Conservation (phyloP, 2,797 vertebrate genomes). For the Discoglossus pictus region DNA sequence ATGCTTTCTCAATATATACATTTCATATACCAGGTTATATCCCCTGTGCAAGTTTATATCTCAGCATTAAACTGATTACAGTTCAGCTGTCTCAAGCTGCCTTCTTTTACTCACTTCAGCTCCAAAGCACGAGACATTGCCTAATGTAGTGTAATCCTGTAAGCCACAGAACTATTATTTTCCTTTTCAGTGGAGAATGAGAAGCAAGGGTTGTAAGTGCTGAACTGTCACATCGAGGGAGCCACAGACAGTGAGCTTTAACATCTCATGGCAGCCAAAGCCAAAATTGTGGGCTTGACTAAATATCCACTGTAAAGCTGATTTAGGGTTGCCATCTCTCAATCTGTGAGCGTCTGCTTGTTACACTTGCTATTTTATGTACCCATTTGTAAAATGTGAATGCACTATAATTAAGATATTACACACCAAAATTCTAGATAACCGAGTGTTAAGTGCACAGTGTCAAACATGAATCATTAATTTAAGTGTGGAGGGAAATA, state of each 20-base stretch:
- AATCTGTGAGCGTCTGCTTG: too few species aligned
- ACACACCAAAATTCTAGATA: too few species aligned
- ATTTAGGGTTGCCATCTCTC: too few species aligned
- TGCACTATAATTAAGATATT: too few species aligned
- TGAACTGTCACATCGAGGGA: constrained; percentile 7
- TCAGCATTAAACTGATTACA: constrained; percentile 20
- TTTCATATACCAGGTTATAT: background rate
- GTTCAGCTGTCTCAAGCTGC: constrained; percentile 8
- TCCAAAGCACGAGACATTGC: constrained; percentile 36
- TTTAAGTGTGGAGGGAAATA: too few species aligned
- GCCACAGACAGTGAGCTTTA: background rate
- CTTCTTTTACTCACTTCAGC: constrained; percentile 11
- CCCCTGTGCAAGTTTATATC: constrained; percentile 15
- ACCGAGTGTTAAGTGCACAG: too few species aligned
- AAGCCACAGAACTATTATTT: constrained; percentile 43
- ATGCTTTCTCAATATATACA: too few species aligned
- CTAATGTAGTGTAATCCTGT: constrained; percentile 44
- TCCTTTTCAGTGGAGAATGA: constrained; percentile 27
- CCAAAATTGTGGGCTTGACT: background rate
- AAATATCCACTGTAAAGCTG: too few species aligned
- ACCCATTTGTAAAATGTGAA: too few species aligned
- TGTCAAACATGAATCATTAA: too few species aligned
- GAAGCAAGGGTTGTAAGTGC: constrained; percentile 3
- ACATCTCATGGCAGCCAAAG: background rate
- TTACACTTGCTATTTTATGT: too few species aligned